Percentiles rank a stretch among this genome's conserved stretches.
These are phyloP conservation scores for Hippoglossus hippoglossus DNA, from an alignment of 2,797 vertebrate species.

Conservation along the genomic window DNA sequence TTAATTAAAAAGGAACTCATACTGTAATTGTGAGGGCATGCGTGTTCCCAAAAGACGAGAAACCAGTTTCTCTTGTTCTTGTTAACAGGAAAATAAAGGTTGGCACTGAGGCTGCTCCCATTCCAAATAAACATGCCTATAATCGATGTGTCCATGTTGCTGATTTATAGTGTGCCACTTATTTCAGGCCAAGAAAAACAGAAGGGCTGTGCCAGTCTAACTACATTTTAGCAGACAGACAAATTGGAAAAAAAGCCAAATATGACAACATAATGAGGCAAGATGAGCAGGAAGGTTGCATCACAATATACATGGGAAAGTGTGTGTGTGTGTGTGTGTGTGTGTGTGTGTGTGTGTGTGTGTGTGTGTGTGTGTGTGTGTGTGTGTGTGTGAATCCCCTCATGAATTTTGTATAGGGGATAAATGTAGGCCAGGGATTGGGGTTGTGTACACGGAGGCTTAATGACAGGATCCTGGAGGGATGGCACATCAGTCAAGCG, in stretches of 20 bases:
- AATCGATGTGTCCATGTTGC: slow-evolving; percentile 27
- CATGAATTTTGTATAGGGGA: slow-evolving; percentile 46
- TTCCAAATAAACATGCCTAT: not conserved
- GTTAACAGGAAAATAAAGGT: slow-evolving; percentile 33
- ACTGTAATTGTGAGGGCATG: not conserved
- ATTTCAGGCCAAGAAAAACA: slow-evolving; percentile 52
- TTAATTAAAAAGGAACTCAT: not conserved
- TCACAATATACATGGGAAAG: slow-evolving; percentile 56
- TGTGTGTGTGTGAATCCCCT: slow-evolving; percentile 25
- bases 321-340: slow-evolving; percentile 22
- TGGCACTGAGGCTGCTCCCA: slow-evolving; percentile 2
- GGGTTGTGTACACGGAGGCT: slow-evolving; percentile 71
- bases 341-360: not conserved
- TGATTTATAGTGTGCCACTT: slow-evolving; percentile 39
- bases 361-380: slow-evolving; percentile 19
- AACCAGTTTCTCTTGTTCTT: slow-evolving; percentile 28
- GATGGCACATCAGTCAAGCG: slow-evolving; percentile 62
- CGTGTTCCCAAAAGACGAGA: slow-evolving; percentile 16
- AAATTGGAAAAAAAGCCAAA: slow-evolving; percentile 1
- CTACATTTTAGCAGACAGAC: not conserved
- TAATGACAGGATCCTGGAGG: slow-evolving; percentile 72
- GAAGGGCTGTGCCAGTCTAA: slow-evolving; percentile 35
- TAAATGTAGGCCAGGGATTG: slow-evolving; percentile 68
- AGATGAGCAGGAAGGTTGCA: slow-evolving; percentile 47
- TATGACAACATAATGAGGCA: slow-evolving; percentile 56